Base-by-base conservation (phyloP, 2,113 vertebrate genomes). In the Solea solea region DNA sequence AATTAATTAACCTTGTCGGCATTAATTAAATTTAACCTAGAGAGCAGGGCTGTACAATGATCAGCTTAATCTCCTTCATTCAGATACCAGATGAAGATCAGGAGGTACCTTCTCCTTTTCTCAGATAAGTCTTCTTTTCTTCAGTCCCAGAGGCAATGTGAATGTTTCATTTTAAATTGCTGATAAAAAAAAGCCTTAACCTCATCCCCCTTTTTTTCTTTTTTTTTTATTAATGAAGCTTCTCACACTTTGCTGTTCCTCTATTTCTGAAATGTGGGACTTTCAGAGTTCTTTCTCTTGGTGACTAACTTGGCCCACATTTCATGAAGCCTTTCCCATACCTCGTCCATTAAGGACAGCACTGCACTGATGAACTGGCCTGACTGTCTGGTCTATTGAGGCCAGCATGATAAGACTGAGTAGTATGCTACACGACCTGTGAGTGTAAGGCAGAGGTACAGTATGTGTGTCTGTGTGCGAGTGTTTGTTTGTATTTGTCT, bases 291-390 rank as follows among this genome's bases (percentile, higher is more conserved):
- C 21, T 21, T 69, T 68, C 72, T 74, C 80, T 75, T 34, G 1
- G 81, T 88, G 82, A 88, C 69, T 69, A 87, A 84, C 70, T 68
- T 83, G 85, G 56, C 83, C 80, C 84, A 83, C 73, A 82, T 89
- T 89, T 86, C 62, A 28, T 21, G 53, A 77, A 74, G 61, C 56
- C 54, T 64, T 74, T 80, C 76, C 76, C 80, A 74, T 50, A 83
- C 64, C 81, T 86, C 66, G 59, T 90, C 57, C 48, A 77, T 85
- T 88, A 83, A 88, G 73, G 81, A 88, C 80, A 76, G 61, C 74
- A 44, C 34, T 53, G 63, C 49, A 52, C 68, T 67, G 68, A 69
- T 60, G 76, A 75, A 81, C 71, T 74, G 73, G 7, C 59, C 64
- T 21, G 42, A 65, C 74, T 62, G 72, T 84, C 87, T 82, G 40